A percentile compares a stretch with the other conserved stretches of the same genome.
These are phyloP conservation scores for Drosophila paulistorum DNA, from an alignment of 1,140 invertebrate species.

Conservation along the genomic window DNA sequence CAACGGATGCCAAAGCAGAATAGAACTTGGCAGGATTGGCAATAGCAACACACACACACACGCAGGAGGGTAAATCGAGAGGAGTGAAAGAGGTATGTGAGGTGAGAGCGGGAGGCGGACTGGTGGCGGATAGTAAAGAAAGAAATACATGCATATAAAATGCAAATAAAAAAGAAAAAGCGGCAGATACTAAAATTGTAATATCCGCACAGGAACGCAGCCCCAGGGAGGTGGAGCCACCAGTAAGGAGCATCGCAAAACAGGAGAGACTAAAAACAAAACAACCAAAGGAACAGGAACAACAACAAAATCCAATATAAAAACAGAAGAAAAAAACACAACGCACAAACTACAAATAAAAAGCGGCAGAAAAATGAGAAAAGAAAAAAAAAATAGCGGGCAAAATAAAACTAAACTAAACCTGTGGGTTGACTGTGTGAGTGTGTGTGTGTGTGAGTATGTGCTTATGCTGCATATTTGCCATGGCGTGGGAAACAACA, in stretches of 20 bases:
- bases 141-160: slow-evolving; percentile 76
- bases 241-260: slow-evolving; percentile 26
- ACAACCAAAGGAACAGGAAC: slow-evolving; percentile 15
- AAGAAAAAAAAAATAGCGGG: slow-evolving; percentile 32
- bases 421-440: slow-evolving; percentile 60
- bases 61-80: neutral
- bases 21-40: slow-evolving; percentile 11
- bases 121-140: slow-evolving; percentile 9
- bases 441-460: slow-evolving; percentile 27
- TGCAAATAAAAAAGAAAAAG: slow-evolving; percentile 73
- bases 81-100: neutral
- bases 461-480: slow-evolving; percentile 42
- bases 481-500: slow-evolving; percentile 75
- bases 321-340: slow-evolving; percentile 15
- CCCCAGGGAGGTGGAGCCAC: slow-evolving; percentile 32
- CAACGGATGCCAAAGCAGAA: slow-evolving; percentile 39
- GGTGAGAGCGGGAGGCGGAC: neutral
- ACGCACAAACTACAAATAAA: slow-evolving; percentile 22
- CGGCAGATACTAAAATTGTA: slow-evolving; percentile 80
- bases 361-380: slow-evolving; percentile 20
- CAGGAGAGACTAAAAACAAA: slow-evolving; percentile 26
- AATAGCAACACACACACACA: slow-evolving; percentile 1
- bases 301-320: slow-evolving; percentile 26
- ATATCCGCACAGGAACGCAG: slow-evolving; percentile 74
- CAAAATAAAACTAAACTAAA: slow-evolving; percentile 62